Conservation (phyloP, 1,140 invertebrate species). For the Acromyrmex heyeri region DNA sequence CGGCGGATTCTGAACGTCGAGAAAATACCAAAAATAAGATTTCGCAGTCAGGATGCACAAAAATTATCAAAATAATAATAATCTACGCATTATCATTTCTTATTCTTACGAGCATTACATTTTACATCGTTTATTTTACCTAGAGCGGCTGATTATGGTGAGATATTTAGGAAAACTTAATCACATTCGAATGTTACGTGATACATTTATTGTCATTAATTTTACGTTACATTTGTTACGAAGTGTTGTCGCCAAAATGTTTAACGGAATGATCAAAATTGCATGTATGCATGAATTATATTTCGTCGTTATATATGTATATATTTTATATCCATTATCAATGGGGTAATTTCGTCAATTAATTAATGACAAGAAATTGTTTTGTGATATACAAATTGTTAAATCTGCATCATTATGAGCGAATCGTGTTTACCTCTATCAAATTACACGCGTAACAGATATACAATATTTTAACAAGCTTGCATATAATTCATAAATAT, state of each 20-base stretch:
- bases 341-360: not conserved
- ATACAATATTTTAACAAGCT: slow-evolving; percentile 30
- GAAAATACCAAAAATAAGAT: slow-evolving; percentile 75
- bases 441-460: not conserved
- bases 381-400: slow-evolving; percentile 36
- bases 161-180: slow-evolving; percentile 21
- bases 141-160: slow-evolving; percentile 54
- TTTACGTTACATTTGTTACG: slow-evolving; percentile 48
- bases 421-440: not conserved
- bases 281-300: not conserved
- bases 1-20: slow-evolving; percentile 70
- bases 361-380: slow-evolving; percentile 48
- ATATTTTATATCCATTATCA: not conserved
- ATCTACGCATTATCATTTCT: slow-evolving; percentile 86
- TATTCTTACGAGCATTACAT: slow-evolving; percentile 85
- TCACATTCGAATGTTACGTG: not conserved
- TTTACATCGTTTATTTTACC: slow-evolving; percentile 87
- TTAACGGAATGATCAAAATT: not conserved
- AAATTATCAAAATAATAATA: slow-evolving; percentile 86
- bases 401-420: slow-evolving; percentile 4
- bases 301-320: slow-evolving; percentile 15
- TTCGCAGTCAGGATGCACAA: slow-evolving; percentile 84
- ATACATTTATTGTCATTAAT: slow-evolving; percentile 60
- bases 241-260: slow-evolving; percentile 7
- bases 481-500: slow-evolving; percentile 5